A percentile compares a stretch with the other conserved stretches of the same genome.
Conservation (phyloP, 2,888 invertebrate genomes). For the Muschampia plurimacula region DNA sequence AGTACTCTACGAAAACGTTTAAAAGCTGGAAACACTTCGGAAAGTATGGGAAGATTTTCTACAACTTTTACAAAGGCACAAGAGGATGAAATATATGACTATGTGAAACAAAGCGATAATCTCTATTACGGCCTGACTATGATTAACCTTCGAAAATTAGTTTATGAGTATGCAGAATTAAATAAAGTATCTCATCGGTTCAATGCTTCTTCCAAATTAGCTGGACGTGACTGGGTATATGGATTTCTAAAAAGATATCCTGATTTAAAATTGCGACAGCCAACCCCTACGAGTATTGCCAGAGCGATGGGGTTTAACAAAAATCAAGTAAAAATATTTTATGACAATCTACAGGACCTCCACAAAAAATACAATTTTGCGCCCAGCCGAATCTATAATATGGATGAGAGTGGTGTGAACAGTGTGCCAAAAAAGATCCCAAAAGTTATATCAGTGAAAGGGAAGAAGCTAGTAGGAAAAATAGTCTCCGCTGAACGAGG, state of each 20-base stretch:
- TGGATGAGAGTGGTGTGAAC: constrained; percentile 54
- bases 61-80: neutral
- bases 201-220: neutral
- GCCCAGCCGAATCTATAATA: constrained; percentile 52
- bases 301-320: no score
- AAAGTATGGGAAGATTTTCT: neutral
- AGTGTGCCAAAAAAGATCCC: constrained; percentile 47
- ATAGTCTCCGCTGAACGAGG: constrained; percentile 48
- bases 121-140: neutral
- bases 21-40: neutral
- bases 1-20: neutral
- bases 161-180: neutral
- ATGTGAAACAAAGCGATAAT: neutral
- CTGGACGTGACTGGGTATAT: no score
- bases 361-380: constrained; percentile 48
- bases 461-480: constrained; percentile 51
- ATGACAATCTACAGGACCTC: constrained; percentile 41
- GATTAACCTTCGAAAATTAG: neutral
- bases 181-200: neutral
- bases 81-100: neutral
- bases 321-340: constrained; percentile 7
- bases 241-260: no score
- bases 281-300: no score
- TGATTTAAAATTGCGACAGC: no score
- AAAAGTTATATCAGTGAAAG: constrained; percentile 49